Base-by-base conservation (phyloP, 2,888 invertebrate species). In the Tineola bisselliella region DNA sequence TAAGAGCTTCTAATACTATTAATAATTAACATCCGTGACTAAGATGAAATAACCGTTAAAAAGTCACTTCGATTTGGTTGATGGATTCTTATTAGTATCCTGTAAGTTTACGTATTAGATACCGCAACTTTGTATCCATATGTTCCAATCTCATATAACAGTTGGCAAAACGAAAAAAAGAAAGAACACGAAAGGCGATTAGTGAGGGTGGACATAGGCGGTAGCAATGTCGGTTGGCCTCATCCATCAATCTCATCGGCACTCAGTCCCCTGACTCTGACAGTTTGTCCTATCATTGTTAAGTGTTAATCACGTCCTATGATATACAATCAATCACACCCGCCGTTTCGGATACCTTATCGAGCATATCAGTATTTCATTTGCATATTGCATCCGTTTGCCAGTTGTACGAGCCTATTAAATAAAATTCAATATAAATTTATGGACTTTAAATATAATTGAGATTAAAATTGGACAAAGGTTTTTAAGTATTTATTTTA, bases 251-350 rank as follows among this genome's bases (percentile, higher is more conserved):
- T 58, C 58, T 17, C 58, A 58, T 58, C 33, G 31, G 58, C 58
- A 58, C 58, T 58, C 58, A 25, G 30, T 56, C 33, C 54, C 58
- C 58, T 58, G 58, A 33, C 33, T 31, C 17, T 58, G 58, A 58
- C 58, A 58, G 58, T 33, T 58, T 58, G 58, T 58, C 58, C 58
- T 58, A 58, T 58, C 58, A 58, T 33, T 58, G 58, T 58, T 58
- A 58, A 58, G 58, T 33, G 58, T 58, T 58, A 58, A 58, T 58
- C 58, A 33, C 58, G 58, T 33, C 19, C 33, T 58, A 48, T 17
- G 48, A 48, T 48, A 10, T 48, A 48, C 48, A 48, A 48, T 48
- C 48, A 48, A 48, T 48, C 48, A 48, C 15, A 17, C 10, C 15
- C 15, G 48, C n/a, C 15, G 48, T 48, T 48, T 15, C n/a, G 48